Conservation (phyloP, 2,113 vertebrate genomes). For the Cynoglossus semilaevis region DNA sequence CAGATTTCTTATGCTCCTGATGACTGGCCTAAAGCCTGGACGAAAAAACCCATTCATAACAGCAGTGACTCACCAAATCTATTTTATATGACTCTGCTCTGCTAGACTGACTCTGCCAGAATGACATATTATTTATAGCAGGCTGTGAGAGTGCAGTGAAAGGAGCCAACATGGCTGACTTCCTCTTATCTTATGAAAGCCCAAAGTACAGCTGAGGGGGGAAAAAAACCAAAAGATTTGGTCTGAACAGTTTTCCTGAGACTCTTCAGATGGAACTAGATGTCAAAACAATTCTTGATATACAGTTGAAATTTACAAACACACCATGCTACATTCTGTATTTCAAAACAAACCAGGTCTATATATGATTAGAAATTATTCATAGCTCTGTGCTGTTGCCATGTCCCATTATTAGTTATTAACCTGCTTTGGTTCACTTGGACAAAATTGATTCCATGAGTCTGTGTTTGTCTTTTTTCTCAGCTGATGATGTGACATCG, state of each 20-base stretch:
- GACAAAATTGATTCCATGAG: slow-evolving; percentile 24
- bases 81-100: not conserved
- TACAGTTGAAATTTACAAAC: no score
- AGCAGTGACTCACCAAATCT: not conserved
- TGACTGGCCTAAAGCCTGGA: not conserved
- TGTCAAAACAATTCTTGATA: no score
- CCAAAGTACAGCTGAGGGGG: no score
- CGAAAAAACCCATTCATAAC: not conserved
- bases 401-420: not conserved
- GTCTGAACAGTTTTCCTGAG: not conserved
- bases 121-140: not conserved
- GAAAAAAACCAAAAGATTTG: not conserved
- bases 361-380: not conserved
- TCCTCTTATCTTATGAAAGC: not conserved
- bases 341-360: no score
- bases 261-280: not conserved
- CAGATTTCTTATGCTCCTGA: not conserved
- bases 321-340: no score
- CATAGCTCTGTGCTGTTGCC: not conserved
- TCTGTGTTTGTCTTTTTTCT: slow-evolving; percentile 24
- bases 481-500: slow-evolving; percentile 2
- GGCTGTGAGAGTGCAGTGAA: not conserved
- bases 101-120: no score
- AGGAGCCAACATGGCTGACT: not conserved
- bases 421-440: slow-evolving; percentile 5